A percentile compares a stretch with the other conserved stretches of the same genome.
These are phyloP conservation scores for Orientallactaga sibirica DNA, from an alignment of 2,797 vertebrate genomes.

Conservation along the genomic window DNA sequence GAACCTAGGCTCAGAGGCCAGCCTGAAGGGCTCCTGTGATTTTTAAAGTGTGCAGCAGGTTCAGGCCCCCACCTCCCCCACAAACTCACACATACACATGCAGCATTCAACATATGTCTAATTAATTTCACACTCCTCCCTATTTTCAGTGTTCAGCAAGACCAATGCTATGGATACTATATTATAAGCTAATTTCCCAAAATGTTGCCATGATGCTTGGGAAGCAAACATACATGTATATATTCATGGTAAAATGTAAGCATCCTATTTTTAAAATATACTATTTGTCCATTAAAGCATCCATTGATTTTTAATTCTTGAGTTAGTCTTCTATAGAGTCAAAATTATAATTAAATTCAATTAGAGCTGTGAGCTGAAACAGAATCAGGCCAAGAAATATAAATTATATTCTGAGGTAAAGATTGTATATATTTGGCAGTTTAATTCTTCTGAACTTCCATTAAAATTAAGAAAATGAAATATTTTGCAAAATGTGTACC, in stretches of 20 bases:
- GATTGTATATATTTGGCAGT: neutral
- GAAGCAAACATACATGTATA: neutral
- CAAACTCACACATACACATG: neutral
- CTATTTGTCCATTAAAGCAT: neutral
- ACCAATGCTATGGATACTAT: neutral
- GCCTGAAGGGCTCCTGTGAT: accelerated
- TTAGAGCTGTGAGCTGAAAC: neutral
- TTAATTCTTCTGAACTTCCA: slow-evolving; percentile 7
- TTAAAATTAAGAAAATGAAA: neutral
- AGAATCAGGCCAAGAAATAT: neutral
- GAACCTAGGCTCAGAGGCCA: neutral
- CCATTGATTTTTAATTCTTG: neutral
- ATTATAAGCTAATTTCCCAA: neutral
- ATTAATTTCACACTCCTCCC: neutral
- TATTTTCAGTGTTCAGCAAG: neutral
- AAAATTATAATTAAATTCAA: slow-evolving; percentile 9
- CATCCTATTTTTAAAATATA: neutral
- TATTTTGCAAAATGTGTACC: neutral
- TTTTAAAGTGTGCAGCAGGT: too few relatives aligned
- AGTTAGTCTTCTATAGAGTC: neutral
- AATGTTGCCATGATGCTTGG: neutral
- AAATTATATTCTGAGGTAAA: neutral
- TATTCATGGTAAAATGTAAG: neutral
- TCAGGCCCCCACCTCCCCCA: neutral
- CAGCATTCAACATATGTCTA: neutral